Evolutionary conservation across 2,113 vertebrate genomes (phyloP).

Genomic region (Montifringilla adamsi): DNA sequence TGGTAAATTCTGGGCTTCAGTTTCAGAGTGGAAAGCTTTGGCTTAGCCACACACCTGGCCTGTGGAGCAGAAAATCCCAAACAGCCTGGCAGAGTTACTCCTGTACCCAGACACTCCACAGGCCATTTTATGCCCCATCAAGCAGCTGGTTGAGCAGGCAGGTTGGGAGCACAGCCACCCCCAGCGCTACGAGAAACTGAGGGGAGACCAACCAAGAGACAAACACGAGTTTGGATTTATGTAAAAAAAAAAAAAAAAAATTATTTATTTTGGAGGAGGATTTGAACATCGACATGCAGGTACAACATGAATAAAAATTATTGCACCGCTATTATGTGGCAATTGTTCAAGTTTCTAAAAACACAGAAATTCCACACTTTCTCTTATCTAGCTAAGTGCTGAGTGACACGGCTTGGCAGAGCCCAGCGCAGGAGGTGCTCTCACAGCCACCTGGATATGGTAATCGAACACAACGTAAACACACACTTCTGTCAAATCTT

Average conservation of each 20-base stretch:
- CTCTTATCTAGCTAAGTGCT: constrained; percentile 63
- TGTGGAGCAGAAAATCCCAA: not conserved
- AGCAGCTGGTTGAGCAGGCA: not conserved
- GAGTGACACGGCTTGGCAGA: constrained; percentile 44
- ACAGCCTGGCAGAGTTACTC: not conserved
- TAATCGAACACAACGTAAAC: constrained; percentile 57
- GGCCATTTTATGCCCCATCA: not conserved
- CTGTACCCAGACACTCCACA: not conserved
- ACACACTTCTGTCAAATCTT: constrained; percentile 66
- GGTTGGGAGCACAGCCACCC: not conserved
- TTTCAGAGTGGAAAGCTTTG: not conserved
- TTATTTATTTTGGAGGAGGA: constrained; percentile 66
- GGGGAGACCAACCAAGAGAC: not conserved
- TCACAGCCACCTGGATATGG: constrained; percentile 46
- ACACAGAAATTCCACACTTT: constrained; percentile 70
- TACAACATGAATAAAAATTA: constrained; percentile 76
- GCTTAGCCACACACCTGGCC: not conserved
- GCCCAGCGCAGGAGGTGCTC: constrained; percentile 46
- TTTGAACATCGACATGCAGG: constrained; percentile 72
- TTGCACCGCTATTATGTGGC: constrained; percentile 73
- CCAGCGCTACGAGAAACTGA: accelerated
- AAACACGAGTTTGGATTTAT: not conserved
- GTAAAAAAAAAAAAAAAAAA: constrained; percentile 49
- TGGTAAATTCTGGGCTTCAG: not conserved
- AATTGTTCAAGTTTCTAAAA: constrained; percentile 76